These are phyloP conservation scores for Hetaerina americana DNA, from an alignment of 1,140 invertebrate genomes.

Conservation along the genomic window DNA sequence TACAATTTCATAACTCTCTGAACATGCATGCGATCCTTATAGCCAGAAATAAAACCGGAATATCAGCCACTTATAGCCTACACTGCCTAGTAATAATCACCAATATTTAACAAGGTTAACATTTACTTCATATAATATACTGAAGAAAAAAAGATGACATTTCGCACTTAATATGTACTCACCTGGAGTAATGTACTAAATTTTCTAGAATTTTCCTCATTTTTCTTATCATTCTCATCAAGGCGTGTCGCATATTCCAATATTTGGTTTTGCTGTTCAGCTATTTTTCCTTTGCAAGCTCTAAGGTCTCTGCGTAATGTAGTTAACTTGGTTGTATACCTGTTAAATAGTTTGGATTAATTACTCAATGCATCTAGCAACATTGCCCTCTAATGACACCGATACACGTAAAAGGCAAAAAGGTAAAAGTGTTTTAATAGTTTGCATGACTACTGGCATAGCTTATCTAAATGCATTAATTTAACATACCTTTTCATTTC, in stretches of 20 bases:
- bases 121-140: no score
- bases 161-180: no score
- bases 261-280: slow-evolving; percentile 29
- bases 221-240: slow-evolving; percentile 80
- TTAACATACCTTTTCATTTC: slow-evolving; percentile 60
- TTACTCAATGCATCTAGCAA: not conserved
- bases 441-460: not conserved
- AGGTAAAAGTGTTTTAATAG: no score
- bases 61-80: no score
- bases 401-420: no score
- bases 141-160: no score
- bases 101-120: no score
- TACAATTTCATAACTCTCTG: no score
- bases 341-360: slow-evolving; percentile 16
- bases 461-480: not conserved
- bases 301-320: slow-evolving; percentile 55
- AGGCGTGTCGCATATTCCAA: slow-evolving; percentile 65
- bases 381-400: no score
- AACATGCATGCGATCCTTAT: no score
- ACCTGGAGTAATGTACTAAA: slow-evolving; percentile 77
- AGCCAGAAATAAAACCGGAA: no score
- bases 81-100: no score
- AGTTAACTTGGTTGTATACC: slow-evolving; percentile 62
- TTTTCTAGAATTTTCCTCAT: slow-evolving; percentile 74
- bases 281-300: slow-evolving; percentile 57